phyloP scores from a whole-genome alignment of 1,140 invertebrate genomes.

The Cydia amplana region DNA sequence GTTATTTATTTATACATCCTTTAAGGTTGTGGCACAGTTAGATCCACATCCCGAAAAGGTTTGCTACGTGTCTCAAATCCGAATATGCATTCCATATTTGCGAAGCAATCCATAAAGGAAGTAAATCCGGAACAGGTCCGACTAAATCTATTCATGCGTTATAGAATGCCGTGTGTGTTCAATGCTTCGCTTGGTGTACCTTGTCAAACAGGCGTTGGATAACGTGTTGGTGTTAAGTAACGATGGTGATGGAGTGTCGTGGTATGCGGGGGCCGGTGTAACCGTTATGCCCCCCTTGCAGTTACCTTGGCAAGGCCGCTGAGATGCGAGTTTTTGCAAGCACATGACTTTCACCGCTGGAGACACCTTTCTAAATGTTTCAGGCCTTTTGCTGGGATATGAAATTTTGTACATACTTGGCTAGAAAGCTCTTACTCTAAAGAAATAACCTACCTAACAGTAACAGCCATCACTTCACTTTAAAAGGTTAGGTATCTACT shows the following conservation, averaged over 20 bases:
- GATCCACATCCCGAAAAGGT: conserved; percentile 54
- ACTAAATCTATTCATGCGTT: conserved; percentile 16
- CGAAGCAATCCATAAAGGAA: conserved; percentile 65
- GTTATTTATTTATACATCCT: conserved; percentile 16
- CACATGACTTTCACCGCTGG: conserved; percentile 77
- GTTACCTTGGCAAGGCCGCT: conserved; percentile 77
- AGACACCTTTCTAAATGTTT: conserved; percentile 73
- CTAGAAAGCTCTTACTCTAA: not conserved
- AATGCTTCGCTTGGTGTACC: conserved; percentile 37
- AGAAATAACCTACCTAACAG: too few relatives aligned
- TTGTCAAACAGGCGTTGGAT: conserved; percentile 41
- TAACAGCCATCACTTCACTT: too few relatives aligned
- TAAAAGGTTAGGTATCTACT: too few relatives aligned
- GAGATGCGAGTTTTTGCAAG: conserved; percentile 77
- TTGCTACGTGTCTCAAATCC: conserved; percentile 65
- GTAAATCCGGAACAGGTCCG: conserved; percentile 56
- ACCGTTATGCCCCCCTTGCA: conserved; percentile 78
- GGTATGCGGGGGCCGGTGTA: conserved; percentile 46
- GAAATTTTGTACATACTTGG: not conserved
- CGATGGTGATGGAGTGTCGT: conserved; percentile 41
- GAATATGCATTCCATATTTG: conserved; percentile 60
- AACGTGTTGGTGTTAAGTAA: conserved; percentile 42
- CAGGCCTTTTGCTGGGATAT: conserved; percentile 40
- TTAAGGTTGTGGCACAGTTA: conserved; percentile 54
- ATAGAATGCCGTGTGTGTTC: conserved; percentile 24